phyloP scores from a whole-genome alignment of 2,797 vertebrate genomes.

The Premnoplex brunnescens region DNA sequence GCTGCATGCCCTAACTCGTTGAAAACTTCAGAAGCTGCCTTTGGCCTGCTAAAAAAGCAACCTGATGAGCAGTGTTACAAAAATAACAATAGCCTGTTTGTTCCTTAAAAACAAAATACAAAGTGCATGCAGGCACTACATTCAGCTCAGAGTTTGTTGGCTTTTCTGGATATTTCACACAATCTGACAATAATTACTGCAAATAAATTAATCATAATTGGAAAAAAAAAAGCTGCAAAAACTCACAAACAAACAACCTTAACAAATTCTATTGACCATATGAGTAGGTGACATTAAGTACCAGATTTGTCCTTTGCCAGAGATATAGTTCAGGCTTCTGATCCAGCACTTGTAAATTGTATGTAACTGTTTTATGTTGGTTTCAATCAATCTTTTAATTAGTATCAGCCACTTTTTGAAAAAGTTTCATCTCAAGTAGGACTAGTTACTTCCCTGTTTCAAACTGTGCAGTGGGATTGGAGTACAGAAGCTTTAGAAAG shows the following conservation, averaged over 20 bases:
- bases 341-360: background rate
- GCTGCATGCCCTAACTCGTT: background rate
- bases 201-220: background rate
- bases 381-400: background rate
- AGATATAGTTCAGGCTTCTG: background rate
- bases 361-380: background rate
- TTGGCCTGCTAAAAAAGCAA: slow-evolving; percentile 27
- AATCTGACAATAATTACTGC: background rate
- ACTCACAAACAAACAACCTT: background rate
- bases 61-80: background rate
- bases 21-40: background rate
- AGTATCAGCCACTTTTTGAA: background rate
- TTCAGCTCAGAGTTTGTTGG: background rate
- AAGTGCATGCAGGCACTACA: background rate
- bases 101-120: background rate
- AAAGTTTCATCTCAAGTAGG: background rate
- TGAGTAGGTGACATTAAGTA: background rate
- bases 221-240: background rate
- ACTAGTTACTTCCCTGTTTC: background rate
- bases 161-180: background rate
- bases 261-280: background rate
- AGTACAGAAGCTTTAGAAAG: background rate
- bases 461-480: background rate
- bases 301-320: background rate
- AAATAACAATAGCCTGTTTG: background rate